Evolutionary conservation across 1,140 invertebrate species (phyloP), one percentile per base, ranked within the genome.

Genomic region (Solen grandis): DNA sequence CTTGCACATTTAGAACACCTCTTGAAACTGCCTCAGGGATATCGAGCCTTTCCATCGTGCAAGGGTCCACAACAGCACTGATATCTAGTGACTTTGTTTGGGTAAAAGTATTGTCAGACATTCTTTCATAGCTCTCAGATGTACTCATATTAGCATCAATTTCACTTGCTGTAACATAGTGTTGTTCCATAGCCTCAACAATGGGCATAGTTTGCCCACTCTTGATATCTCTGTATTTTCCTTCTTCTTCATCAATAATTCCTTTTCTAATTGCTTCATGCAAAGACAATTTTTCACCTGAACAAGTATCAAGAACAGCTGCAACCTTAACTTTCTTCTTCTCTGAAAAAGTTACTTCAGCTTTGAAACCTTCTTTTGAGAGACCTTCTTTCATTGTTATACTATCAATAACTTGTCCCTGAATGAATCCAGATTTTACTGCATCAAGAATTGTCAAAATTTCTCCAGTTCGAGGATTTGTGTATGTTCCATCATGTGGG

Each of bases 1-100:
- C 77, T 63, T 83, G 66, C 25, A 86, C 74, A 84, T 90, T 83
- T 22, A 90, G 66, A 36, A 90, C 36, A 46, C 96, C 96, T 86
- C 95, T 95, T 41, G 95, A 93, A 55, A 97, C 91, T 55, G 98
- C 97, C 72, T 95, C 94, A 90, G 98, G 97, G 83, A 99, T 52
- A 55, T 94, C 95, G 0, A 99, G 85, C 3, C 94, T 90, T 84
- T 96, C 95, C 72, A 96, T 96, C 27, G 88, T 88, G 16, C 68
- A 81, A 65, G 89, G 88, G 79, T 91, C 90, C 66, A 89, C 65
- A 13, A 90, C 87, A 0, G 84, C 84, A 36, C 87, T 62, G 54
- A 88, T 85, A 50, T 89, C 84, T 38, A 89, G 52, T 10, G 88
- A 86, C 31, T 79, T 85, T 1, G 83, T 85, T 38, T 88, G 85